phyloP scores from a whole-genome alignment of 92 coral and sea anemone genomes.

The Bergia puertoricense region DNA sequence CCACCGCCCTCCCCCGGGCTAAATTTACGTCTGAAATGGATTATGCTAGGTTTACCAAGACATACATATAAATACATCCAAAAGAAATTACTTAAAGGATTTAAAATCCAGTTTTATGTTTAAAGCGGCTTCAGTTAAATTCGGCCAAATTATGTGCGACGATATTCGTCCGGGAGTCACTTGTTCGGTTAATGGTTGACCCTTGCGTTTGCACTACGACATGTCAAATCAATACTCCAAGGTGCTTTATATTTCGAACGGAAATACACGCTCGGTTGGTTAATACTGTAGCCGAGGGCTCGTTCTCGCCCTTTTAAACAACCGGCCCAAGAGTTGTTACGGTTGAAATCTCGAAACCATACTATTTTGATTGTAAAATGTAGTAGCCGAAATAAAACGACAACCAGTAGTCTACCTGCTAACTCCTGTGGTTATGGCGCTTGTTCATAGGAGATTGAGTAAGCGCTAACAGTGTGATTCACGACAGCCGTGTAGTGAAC shows the following conservation, averaged over 20 bases:
- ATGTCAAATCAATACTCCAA: not conserved
- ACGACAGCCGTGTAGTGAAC: not conserved
- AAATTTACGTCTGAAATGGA: too few relatives aligned
- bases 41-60: too few relatives aligned
- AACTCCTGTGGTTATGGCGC: not conserved
- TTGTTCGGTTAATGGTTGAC: too few relatives aligned
- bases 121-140: too few relatives aligned
- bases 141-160: too few relatives aligned
- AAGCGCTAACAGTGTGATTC: not conserved
- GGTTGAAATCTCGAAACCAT: conserved; percentile 7
- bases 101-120: too few relatives aligned
- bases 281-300: conserved; percentile 31
- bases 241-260: not conserved
- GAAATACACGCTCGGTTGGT: conserved; percentile 37
- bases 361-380: not conserved
- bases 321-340: not conserved
- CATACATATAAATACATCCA: too few relatives aligned
- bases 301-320: not conserved
- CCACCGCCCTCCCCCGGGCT: too few relatives aligned
- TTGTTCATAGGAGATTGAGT: not conserved
- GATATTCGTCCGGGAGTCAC: too few relatives aligned
- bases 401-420: conserved; percentile 18
- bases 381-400: not conserved
- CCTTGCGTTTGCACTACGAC: not conserved
- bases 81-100: too few relatives aligned